phyloP scores from a whole-genome alignment of 2,888 invertebrate genomes.

The Opisthograptis luteolata region DNA sequence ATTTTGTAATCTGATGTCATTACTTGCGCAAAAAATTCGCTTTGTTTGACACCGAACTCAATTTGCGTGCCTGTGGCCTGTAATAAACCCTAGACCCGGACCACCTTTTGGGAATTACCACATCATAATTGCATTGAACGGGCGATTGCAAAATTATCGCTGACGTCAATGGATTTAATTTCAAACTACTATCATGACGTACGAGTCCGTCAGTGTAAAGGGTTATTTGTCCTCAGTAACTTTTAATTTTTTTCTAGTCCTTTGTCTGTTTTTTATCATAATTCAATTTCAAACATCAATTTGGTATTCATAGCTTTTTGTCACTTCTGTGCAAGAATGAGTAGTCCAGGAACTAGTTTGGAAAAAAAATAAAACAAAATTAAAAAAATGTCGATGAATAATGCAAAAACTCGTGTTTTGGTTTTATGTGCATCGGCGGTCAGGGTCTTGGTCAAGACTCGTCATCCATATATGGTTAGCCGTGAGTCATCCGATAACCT shows the following conservation, averaged over 20 bases:
- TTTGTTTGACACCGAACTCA: conserved; percentile 32
- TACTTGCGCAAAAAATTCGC: conserved; percentile 29
- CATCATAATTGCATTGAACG: conserved; percentile 33
- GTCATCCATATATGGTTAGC: conserved; percentile 63
- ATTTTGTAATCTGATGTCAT: conserved; percentile 20
- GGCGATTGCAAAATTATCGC: conserved; percentile 32
- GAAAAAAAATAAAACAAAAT: too few species aligned
- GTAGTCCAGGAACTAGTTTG: too few species aligned
- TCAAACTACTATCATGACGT: not conserved
- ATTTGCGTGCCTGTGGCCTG: conserved; percentile 35
- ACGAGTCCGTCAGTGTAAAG: not conserved
- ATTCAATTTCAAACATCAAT: too few species aligned
- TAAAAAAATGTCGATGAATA: not conserved
- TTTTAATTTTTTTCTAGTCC: too few species aligned
- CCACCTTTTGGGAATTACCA: conserved; percentile 32
- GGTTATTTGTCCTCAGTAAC: too few species aligned
- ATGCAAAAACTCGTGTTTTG: not conserved
- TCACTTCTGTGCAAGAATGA: too few species aligned
- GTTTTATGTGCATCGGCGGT: conserved; percentile 14
- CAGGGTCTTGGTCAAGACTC: conserved; percentile 51
- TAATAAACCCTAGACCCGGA: conserved; percentile 29
- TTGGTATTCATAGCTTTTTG: not conserved
- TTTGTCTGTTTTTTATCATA: too few species aligned
- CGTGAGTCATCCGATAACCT: conserved; percentile 57
- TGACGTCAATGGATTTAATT: conserved; percentile 28